phyloP scores from a whole-genome alignment of 2,797 vertebrate genomes.

The Myoxocephalus aenaeus region DNA sequence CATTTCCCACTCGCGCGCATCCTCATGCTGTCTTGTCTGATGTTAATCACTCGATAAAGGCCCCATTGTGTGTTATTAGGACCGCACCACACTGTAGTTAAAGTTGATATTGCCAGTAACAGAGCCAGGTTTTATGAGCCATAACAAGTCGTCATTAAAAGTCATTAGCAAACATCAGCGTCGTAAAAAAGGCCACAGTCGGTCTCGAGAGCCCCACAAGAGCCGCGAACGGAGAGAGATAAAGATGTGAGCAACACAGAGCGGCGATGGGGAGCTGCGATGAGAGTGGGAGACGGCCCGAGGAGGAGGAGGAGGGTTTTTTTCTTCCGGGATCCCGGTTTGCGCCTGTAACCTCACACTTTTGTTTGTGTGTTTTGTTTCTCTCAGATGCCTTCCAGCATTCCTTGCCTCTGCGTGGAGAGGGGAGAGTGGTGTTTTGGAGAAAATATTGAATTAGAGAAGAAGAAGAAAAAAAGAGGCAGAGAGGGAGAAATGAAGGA shows the following conservation, averaged over 20 bases:
- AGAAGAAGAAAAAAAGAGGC: slow-evolving; percentile 65
- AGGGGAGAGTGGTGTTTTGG: slow-evolving; percentile 66
- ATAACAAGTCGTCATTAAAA: slow-evolving; percentile 77
- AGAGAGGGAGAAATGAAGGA: slow-evolving; percentile 78
- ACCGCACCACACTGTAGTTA: slow-evolving; percentile 59
- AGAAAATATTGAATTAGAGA: slow-evolving; percentile 80
- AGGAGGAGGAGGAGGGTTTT: slow-evolving; percentile 29
- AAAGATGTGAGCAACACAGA: slow-evolving; percentile 57
- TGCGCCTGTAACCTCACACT: slow-evolving; percentile 58
- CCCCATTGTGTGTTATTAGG: slow-evolving; percentile 68
- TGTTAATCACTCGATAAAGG: slow-evolving; percentile 68
- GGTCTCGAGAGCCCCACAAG: slow-evolving; percentile 62
- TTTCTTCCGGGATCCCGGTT: slow-evolving; percentile 58
- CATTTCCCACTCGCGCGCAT: slow-evolving; percentile 39
- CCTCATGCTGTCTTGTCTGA: slow-evolving; percentile 51
- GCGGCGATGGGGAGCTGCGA: slow-evolving; percentile 40
- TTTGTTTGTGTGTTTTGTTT: slow-evolving; percentile 48
- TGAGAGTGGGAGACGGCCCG: slow-evolving; percentile 42
- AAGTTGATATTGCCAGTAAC: slow-evolving; percentile 67
- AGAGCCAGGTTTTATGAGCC: slow-evolving; percentile 69
- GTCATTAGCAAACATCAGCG: slow-evolving; percentile 72
- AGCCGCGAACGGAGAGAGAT: slow-evolving; percentile 62
- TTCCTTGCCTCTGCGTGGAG: slow-evolving; percentile 62
- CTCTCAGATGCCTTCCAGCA: slow-evolving; percentile 69
- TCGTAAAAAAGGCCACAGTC: slow-evolving; percentile 68